These are phyloP conservation scores for Chrysina gloriosa DNA, from an alignment of 2,888 invertebrate genomes.

Conservation along the genomic window DNA sequence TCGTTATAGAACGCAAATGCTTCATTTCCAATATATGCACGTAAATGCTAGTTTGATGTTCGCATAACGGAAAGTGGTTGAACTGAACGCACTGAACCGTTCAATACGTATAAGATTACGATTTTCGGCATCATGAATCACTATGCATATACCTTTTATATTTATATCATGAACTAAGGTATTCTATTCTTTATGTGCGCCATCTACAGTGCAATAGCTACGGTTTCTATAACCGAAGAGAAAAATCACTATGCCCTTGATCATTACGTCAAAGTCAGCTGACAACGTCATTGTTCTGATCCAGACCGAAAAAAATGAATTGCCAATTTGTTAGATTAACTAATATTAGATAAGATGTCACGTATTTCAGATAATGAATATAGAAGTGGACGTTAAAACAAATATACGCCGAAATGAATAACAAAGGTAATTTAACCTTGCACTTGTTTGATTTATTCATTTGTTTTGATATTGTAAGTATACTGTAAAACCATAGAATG, in stretches of 20 bases:
- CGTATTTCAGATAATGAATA: constrained; percentile 8
- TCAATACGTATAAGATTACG: too few species aligned
- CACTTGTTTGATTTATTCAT: not conserved
- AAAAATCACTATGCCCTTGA: too few species aligned
- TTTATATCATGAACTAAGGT: not conserved
- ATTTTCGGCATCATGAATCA: too few species aligned
- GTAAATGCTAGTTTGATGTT: too few species aligned
- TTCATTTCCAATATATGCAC: too few species aligned
- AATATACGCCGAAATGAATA: not conserved
- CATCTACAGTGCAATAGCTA: not conserved
- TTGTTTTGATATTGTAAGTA: too few species aligned
- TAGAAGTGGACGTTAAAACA: not conserved
- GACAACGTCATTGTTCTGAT: not conserved
- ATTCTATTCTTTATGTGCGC: not conserved
- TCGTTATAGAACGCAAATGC: too few species aligned
- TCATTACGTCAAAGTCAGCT: not conserved
- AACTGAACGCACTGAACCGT: too few species aligned
- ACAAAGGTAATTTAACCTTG: not conserved
- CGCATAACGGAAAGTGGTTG: too few species aligned
- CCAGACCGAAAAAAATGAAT: not conserved
- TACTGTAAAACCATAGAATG: too few species aligned
- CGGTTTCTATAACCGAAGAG: too few species aligned
- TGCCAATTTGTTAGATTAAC: not conserved
- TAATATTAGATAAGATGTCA: constrained; percentile 11
- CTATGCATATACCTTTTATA: too few species aligned